These are phyloP conservation scores for Reticulitermes lucifugus DNA, from an alignment of 2,888 invertebrate genomes.

Conservation along the genomic window DNA sequence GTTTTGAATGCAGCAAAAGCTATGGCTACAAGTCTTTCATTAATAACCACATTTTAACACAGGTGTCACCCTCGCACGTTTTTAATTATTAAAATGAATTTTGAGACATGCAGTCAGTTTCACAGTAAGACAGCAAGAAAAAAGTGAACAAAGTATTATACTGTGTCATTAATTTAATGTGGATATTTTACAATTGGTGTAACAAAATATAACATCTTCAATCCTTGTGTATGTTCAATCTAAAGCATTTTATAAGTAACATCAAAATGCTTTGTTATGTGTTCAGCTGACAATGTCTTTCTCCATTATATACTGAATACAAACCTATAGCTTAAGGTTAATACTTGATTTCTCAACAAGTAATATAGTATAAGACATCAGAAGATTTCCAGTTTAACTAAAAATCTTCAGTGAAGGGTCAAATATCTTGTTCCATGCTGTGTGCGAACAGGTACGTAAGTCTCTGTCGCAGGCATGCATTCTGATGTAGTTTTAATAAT, in stretches of 20 bases:
- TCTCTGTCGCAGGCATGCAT: too few species aligned
- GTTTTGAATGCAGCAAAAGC: too few species aligned
- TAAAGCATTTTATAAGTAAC: slow-evolving; percentile 11
- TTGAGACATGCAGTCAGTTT: not conserved
- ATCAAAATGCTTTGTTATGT: slow-evolving; percentile 26
- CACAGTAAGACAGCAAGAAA: not conserved
- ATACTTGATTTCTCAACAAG: slow-evolving; percentile 3
- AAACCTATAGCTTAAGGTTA: not conserved
- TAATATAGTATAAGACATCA: slow-evolving; percentile 17
- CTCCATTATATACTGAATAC: slow-evolving; percentile 8
- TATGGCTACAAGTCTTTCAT: too few species aligned
- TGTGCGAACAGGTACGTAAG: not conserved
- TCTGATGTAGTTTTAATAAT: too few species aligned
- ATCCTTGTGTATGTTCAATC: slow-evolving; percentile 24
- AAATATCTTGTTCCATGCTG: not conserved
- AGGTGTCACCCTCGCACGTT: too few species aligned
- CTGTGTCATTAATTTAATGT: slow-evolving; percentile 28
- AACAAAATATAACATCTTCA: not conserved
- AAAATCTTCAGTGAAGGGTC: not conserved
- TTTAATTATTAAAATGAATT: not conserved
- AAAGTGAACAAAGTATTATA: slow-evolving; percentile 35
- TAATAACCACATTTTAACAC: too few species aligned
- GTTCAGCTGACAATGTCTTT: slow-evolving; percentile 31
- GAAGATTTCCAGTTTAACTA: not conserved
- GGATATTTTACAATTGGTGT: slow-evolving; percentile 8